phyloP scores from a whole-genome alignment of 2,113 vertebrate species.

The Astur gentilis region DNA sequence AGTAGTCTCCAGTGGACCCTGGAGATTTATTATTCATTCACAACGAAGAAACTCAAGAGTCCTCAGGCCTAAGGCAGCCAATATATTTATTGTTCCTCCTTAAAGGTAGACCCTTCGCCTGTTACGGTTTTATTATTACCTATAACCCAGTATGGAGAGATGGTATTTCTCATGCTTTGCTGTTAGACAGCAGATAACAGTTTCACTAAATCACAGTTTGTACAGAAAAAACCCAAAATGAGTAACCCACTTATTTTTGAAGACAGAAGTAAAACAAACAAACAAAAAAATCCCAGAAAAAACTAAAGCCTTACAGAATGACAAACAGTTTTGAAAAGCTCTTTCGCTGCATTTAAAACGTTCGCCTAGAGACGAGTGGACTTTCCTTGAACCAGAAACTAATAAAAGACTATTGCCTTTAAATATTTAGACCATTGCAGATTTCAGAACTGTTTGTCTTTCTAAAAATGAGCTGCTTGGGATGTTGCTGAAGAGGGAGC shows the following conservation, averaged over 20 bases:
- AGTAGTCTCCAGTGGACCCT: background rate
- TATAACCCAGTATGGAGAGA: background rate
- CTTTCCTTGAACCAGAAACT: slow-evolving; percentile 54
- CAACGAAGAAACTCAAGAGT: background rate
- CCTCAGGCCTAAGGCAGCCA: background rate
- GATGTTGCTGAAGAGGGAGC: background rate
- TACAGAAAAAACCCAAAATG: background rate
- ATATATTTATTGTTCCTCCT: slow-evolving; percentile 2
- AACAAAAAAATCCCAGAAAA: background rate
- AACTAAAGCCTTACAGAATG: background rate
- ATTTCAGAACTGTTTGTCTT: slow-evolving; percentile 23
- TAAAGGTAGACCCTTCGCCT: background rate
- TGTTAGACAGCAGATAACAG: background rate
- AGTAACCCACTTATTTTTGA: background rate
- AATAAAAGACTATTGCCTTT: slow-evolving; percentile 41
- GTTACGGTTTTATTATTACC: background rate
- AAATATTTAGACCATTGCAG: slow-evolving; percentile 37
- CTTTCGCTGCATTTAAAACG: slow-evolving; percentile 7
- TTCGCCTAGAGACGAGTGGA: background rate
- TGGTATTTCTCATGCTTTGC: background rate
- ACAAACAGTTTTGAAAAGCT: slow-evolving; percentile 15
- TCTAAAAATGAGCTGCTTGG: background rate
- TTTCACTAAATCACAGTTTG: slow-evolving; percentile 9
- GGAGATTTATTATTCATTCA: slow-evolving; percentile 10
- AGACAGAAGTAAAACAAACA: background rate